Percentiles rank a stretch among this genome's conserved stretches.
These are phyloP conservation scores for Noctua fimbriata DNA, from an alignment of 2,888 invertebrate species.

Conservation along the genomic window DNA sequence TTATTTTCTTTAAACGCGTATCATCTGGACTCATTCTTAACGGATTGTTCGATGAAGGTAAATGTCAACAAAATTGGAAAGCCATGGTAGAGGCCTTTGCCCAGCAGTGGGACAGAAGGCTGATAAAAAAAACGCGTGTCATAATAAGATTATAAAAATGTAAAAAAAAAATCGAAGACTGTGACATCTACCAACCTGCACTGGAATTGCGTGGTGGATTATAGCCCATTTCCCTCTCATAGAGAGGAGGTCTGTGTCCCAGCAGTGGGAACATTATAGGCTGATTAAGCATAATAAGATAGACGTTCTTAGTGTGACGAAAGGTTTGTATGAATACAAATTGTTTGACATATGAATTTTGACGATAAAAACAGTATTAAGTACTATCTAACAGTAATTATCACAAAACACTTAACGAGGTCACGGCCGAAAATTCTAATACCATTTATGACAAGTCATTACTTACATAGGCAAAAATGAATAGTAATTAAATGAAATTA, in stretches of 20 bases:
- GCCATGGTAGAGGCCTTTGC: too few relatives aligned
- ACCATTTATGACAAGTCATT: slow-evolving; percentile 37
- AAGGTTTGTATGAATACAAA: background rate
- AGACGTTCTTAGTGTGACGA: background rate
- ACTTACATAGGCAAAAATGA: slow-evolving; percentile 31
- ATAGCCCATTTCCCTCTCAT: too few relatives aligned
- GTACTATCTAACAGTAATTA: slow-evolving; percentile 9
- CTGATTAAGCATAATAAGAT: background rate
- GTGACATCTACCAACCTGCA: too few relatives aligned
- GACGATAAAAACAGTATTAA: background rate
- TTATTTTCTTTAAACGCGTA: background rate
- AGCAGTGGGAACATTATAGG: too few relatives aligned
- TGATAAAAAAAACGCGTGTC: background rate
- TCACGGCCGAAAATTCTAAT: slow-evolving; percentile 26
- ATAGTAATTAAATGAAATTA: slow-evolving; percentile 46
- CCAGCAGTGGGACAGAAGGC: too few relatives aligned
- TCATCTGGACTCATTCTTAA: too few relatives aligned
- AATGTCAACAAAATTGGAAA: too few relatives aligned
- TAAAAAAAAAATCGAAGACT: too few relatives aligned
- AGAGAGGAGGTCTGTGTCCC: too few relatives aligned
- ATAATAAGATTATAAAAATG: background rate
- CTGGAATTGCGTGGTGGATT: too few relatives aligned
- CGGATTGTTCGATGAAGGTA: too few relatives aligned
- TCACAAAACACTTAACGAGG: slow-evolving; percentile 14
- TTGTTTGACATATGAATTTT: background rate